Evolutionary conservation across 2,888 invertebrate species (phyloP), one percentile per base, ranked within the genome.

Genomic region (Cephalotes varians): DNA sequence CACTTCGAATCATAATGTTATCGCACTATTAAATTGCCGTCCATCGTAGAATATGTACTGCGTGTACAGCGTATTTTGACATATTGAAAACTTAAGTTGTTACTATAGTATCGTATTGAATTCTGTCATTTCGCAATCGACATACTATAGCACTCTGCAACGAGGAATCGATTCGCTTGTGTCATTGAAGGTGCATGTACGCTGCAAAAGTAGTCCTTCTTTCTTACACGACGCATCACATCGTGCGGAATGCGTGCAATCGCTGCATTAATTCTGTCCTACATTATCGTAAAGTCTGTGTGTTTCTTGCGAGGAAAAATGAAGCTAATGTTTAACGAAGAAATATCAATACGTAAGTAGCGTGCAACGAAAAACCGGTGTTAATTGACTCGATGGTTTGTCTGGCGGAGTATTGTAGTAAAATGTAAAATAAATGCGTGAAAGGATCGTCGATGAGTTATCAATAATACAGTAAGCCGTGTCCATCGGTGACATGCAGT

Each of bases 1-100:
- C 87, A 87, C 87, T 82, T 87, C 80, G 90, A 85, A 82, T 85
- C 87, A 90, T 85, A 87, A 89, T 89, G 89, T 88, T 73, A 85
- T 79, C 87, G 80, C 86, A 77, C 76, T 80, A 58, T 54, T 54
- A 51, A 81, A 81, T 80, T 82, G 60, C 73, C 62, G 71, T 56
- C 67, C 51, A 51, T 83, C 60, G 49, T 56, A 58, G 47, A 47
- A 71, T 80, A 51, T 84, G 47, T 60, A 60, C 58, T 60, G 62
- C 73, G 73, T 60, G 58, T 76, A 49, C 62, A 72, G 77, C 28
- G 69, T 71, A 31, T 56, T 56, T 49, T 80, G 18, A 34, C 47
- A 12, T 58, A 65, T 65, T 28, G 49, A 10, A 73, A 71, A 60
- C 58, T 80, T n/a, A 80, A 73, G 47, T 58, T 47, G 44, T 77